These are phyloP conservation scores for Oligia fasciuncula DNA, from an alignment of 2,888 invertebrate species.

Conservation along the genomic window DNA sequence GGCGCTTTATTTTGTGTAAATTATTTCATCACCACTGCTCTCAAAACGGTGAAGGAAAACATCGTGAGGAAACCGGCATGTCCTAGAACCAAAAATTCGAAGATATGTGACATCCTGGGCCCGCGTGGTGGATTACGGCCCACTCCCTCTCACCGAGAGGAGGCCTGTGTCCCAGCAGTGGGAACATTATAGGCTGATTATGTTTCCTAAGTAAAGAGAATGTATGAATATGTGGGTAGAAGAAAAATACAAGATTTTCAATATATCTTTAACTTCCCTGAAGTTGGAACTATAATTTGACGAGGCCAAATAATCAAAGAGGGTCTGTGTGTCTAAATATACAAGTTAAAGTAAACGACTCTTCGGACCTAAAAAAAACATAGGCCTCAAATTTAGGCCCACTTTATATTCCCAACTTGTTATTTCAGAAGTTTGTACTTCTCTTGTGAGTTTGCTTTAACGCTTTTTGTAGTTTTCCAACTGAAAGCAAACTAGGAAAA, in stretches of 20 bases:
- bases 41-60: no score
- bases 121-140: no score
- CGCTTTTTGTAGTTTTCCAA: constrained; percentile 1
- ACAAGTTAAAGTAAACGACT: neutral
- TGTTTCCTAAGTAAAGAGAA: constrained; percentile 4
- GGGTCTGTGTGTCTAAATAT: neutral
- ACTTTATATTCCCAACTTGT: constrained; percentile 21
- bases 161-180: no score
- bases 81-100: no score
- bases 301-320: neutral
- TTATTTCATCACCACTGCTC: no score
- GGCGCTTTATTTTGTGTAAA: no score
- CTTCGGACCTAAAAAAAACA: neutral
- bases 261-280: neutral
- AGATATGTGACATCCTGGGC: no score
- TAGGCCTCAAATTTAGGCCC: neutral
- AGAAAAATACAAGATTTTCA: neutral
- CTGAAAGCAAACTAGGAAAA: neutral
- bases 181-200: no score
- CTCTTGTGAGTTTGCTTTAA: neutral
- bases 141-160: no score
- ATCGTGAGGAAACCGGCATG: no score
- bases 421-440: constrained; percentile 17
- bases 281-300: constrained; percentile 14
- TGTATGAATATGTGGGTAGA: neutral